Base-by-base conservation (phyloP, 2,113 vertebrate species). In the Hucho hucho region DNA sequence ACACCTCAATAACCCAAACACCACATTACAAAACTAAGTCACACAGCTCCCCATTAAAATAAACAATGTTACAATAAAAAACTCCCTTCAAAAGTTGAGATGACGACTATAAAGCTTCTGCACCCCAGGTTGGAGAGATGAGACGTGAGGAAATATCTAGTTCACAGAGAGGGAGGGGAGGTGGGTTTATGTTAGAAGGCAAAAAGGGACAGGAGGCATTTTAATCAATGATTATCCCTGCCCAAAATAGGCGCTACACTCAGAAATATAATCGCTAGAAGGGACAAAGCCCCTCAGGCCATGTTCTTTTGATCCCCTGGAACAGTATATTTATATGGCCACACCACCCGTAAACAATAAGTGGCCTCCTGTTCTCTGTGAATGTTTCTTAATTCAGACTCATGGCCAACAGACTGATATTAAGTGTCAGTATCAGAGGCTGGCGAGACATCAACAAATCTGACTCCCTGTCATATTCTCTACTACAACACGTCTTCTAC, bases 11-110 rank as follows among this genome's bases (percentile, higher is more conserved):
- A 13, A n/a, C 20, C 4, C 63, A 64, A 64, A 20, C 29, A 32
- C 68, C n/a, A 69, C 4, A 69, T 11, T 14, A 53, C 22, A 69
- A 49, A 24, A 49, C 13, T 9, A 9, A 6, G 22, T 24, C 46
- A 49, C 65, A 70, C 24, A 70, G 29, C 68, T 70, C 46, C 46
- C 49, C 47, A 56, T 59, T 71, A 1, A 43, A 37, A 43, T 69
- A 4, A 43, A 11, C 47, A 29, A 25, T 25, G 13, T 69, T 49
- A 16, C 6, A 56, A 58, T 26, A 22, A 25, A 18, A 58, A 22
- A 4, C 18, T 43, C 9, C 37, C 26, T 29, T 58, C 20, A 58
- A 47, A 22, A 46, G 4, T 32, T 22, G 22, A 69, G 9, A 47
- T 14, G 22, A 26, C 4, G 11, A 69, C n/a, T 46, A 13, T 46